phyloP scores from a whole-genome alignment of 2,888 invertebrate species.

The Callyntrura guangdongensis region DNA sequence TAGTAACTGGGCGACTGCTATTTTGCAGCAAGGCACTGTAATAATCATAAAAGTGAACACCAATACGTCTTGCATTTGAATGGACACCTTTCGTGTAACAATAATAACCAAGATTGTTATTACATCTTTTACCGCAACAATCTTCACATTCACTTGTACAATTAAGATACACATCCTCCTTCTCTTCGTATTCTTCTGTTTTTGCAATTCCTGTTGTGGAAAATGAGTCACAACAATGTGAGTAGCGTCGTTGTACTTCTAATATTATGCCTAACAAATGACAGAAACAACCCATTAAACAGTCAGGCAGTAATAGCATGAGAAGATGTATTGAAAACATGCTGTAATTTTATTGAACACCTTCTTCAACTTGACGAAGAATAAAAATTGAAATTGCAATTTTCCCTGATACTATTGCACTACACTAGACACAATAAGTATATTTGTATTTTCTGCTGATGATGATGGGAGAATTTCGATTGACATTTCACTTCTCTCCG shows the following conservation, averaged over 20 bases:
- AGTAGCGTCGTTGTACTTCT: slow-evolving; percentile 52
- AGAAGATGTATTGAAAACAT: slow-evolving; percentile 57
- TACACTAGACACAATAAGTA: slow-evolving; percentile 7
- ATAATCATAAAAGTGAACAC: slow-evolving; percentile 51
- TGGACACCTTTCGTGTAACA: slow-evolving; percentile 55
- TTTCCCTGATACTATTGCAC: slow-evolving; percentile 63
- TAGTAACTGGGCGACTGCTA: not conserved
- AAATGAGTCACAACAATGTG: slow-evolving; percentile 44
- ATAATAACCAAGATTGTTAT: slow-evolving; percentile 29
- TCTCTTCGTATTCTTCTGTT: slow-evolving; percentile 14
- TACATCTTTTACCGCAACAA: slow-evolving; percentile 56
- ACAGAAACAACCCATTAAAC: slow-evolving; percentile 46
- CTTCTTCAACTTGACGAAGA: slow-evolving; percentile 23
- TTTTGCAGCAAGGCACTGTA: slow-evolving; percentile 14
- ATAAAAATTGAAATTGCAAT: slow-evolving; percentile 68
- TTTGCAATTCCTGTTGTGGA: slow-evolving; percentile 54
- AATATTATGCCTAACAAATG: slow-evolving; percentile 42
- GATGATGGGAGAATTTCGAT: slow-evolving; percentile 76
- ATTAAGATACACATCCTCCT: not conserved
- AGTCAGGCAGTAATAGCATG: slow-evolving; percentile 48
- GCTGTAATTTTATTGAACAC: slow-evolving; percentile 75
- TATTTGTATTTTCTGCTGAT: slow-evolving; percentile 41
- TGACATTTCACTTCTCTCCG: slow-evolving; percentile 75
- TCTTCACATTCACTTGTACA: slow-evolving; percentile 42
- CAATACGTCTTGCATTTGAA: slow-evolving; percentile 31